Evolutionary conservation across 1,140 invertebrate species (phyloP).

Genomic region (Drosophila carrolli): DNA sequence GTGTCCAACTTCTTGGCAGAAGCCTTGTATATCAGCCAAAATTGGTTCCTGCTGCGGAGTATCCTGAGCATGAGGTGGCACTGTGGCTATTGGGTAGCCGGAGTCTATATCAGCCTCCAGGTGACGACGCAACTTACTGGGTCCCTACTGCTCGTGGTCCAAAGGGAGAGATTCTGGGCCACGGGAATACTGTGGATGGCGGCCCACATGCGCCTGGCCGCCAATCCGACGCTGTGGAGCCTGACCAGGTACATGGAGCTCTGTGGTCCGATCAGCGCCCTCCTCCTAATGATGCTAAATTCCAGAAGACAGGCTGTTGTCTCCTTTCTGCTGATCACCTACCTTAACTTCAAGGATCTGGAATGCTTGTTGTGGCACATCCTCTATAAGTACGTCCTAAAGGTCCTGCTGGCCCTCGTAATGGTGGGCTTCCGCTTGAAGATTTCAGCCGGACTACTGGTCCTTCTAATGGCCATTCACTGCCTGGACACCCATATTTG

Average conservation of each 20-base stretch:
- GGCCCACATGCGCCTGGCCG: background rate
- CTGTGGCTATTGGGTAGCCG: background rate
- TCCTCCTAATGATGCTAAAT: background rate
- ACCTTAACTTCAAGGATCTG: background rate
- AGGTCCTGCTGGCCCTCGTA: background rate
- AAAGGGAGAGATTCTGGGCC: background rate
- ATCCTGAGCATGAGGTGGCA: background rate
- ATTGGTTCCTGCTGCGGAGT: background rate
- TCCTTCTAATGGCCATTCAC: background rate
- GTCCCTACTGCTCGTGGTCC: background rate
- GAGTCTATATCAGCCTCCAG: background rate
- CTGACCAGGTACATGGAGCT: background rate
- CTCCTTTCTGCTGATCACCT: background rate
- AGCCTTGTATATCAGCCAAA: background rate
- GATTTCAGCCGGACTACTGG: background rate
- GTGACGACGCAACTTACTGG: background rate
- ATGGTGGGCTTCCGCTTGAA: background rate
- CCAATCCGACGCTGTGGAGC: background rate
- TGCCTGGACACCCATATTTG: background rate
- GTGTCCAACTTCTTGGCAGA: slow-evolving; percentile 1
- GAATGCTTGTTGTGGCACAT: background rate
- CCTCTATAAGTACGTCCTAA: background rate
- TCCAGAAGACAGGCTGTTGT: background rate
- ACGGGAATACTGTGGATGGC: background rate
- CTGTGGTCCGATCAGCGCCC: background rate